Evolutionary conservation across 1,140 invertebrate species (phyloP).

Genomic region (Popillia japonica): DNA sequence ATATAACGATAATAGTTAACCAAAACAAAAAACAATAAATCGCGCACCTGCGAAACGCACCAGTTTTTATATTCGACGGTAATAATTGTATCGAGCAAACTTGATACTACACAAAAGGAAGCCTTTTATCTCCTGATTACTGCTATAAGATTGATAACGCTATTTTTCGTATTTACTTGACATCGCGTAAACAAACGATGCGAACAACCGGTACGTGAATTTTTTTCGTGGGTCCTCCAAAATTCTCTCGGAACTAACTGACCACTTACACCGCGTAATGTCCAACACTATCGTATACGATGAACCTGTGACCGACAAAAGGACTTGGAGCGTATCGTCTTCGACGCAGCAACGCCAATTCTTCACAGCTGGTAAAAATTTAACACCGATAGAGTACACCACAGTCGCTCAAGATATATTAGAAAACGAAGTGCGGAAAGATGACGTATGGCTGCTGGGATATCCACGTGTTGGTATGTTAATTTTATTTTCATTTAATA

Average conservation of each 20-base stretch:
- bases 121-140: slow-evolving; percentile 34
- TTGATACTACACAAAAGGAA: slow-evolving; percentile 6
- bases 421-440: slow-evolving; percentile 69
- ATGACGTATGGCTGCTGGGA: slow-evolving; percentile 81
- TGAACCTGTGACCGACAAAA: not conserved
- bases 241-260: not conserved
- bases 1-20: not conserved
- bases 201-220: slow-evolving; percentile 11
- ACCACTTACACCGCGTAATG: not conserved
- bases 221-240: not conserved
- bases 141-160: slow-evolving; percentile 32
- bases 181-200: slow-evolving; percentile 33
- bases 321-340: not conserved
- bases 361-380: not conserved
- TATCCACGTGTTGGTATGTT: slow-evolving; percentile 78
- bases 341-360: not conserved
- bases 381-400: not conserved
- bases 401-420: slow-evolving; percentile 68
- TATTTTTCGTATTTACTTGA: slow-evolving; percentile 13
- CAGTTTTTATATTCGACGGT: not conserved
- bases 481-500: not conserved
- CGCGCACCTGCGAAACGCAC: not conserved
- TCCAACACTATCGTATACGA: not conserved
- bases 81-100: not conserved
- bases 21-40: not conserved